Percentiles rank a stretch among this genome's conserved stretches.
These are phyloP conservation scores for Heterocephalus glaber DNA, from an alignment of 2,113 vertebrate genomes.

Conservation along the genomic window DNA sequence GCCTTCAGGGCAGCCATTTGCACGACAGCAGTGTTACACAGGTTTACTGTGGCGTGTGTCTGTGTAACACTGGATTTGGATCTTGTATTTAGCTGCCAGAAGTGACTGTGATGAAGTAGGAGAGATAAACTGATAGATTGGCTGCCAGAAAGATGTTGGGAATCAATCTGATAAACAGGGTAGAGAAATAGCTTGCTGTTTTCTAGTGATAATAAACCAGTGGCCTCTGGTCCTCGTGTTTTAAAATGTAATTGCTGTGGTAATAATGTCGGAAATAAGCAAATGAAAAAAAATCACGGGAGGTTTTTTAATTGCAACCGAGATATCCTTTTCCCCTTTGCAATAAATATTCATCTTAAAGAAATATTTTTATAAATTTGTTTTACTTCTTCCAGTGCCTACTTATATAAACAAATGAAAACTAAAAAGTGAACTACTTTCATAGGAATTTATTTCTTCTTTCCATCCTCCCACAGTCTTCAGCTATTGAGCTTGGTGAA, in stretches of 20 bases:
- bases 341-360: constrained; percentile 57
- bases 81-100: constrained; percentile 93
- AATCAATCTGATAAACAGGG: constrained; percentile 91
- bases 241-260: constrained; percentile 82
- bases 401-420: constrained; percentile 68
- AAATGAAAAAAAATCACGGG: constrained; percentile 67
- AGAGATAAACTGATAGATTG: constrained; percentile 94
- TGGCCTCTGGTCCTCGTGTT: constrained; percentile 82
- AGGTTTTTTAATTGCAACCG: constrained; percentile 78
- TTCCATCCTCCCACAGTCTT: constrained; percentile 28
- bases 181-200: constrained; percentile 86
- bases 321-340: constrained; percentile 68
- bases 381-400: constrained; percentile 63
- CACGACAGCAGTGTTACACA: constrained; percentile 82
- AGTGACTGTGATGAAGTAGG: constrained; percentile 94
- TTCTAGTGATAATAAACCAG: constrained; percentile 90
- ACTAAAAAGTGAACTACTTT: constrained; percentile 71
- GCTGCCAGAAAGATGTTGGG: constrained; percentile 91
- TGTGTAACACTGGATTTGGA: constrained; percentile 90
- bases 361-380: constrained; percentile 67
- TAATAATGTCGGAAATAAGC: constrained; percentile 82
- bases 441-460: constrained; percentile 65
- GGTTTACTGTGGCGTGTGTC: constrained; percentile 88
- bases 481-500: constrained; percentile 58
- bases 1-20: constrained; percentile 88